Evolutionary conservation across 1,140 invertebrate species (phyloP).

Genomic region (Euura saliciscinereae): DNA sequence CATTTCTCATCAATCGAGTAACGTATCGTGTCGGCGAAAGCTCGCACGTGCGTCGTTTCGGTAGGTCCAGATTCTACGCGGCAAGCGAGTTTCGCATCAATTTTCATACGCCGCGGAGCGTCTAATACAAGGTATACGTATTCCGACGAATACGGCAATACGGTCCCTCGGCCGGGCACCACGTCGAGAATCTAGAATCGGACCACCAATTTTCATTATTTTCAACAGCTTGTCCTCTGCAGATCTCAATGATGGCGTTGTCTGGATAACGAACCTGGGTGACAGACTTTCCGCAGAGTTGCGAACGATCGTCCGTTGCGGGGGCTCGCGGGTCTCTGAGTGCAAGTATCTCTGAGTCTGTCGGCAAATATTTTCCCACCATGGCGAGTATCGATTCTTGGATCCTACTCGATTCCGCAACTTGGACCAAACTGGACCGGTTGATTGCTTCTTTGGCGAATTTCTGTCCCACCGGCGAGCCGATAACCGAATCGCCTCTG

Average conservation of each 20-base stretch:
- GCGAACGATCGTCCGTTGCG: not conserved
- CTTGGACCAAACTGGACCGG: not conserved
- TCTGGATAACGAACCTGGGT: not conserved
- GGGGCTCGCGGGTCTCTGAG: slow-evolving; percentile 9
- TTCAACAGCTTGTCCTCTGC: too few relatives aligned
- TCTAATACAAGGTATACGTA: slow-evolving; percentile 47
- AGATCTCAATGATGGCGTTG: too few relatives aligned
- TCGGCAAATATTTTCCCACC: slow-evolving; percentile 11
- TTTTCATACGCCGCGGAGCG: slow-evolving; percentile 38
- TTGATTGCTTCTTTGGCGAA: not conserved
- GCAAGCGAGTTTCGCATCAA: slow-evolving; percentile 42
- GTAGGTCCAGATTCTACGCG: slow-evolving; percentile 48
- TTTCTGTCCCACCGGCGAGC: too few relatives aligned
- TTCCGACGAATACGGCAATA: slow-evolving; percentile 49
- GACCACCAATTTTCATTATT: not conserved
- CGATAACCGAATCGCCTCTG: too few relatives aligned
- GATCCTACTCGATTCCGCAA: slow-evolving; percentile 12
- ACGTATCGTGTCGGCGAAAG: slow-evolving; percentile 41
- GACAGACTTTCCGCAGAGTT: not conserved
- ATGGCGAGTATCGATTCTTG: slow-evolving; percentile 23
- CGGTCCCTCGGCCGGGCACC: slow-evolving; percentile 42
- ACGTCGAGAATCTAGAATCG: slow-evolving; percentile 42
- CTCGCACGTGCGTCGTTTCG: slow-evolving; percentile 43
- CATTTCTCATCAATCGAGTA: slow-evolving; percentile 43
- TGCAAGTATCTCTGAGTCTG: slow-evolving; percentile 26